A percentile compares a stretch with the other conserved stretches of the same genome.
Conservation (phyloP, 1,140 invertebrate genomes). For the Hyles euphorbiae region DNA sequence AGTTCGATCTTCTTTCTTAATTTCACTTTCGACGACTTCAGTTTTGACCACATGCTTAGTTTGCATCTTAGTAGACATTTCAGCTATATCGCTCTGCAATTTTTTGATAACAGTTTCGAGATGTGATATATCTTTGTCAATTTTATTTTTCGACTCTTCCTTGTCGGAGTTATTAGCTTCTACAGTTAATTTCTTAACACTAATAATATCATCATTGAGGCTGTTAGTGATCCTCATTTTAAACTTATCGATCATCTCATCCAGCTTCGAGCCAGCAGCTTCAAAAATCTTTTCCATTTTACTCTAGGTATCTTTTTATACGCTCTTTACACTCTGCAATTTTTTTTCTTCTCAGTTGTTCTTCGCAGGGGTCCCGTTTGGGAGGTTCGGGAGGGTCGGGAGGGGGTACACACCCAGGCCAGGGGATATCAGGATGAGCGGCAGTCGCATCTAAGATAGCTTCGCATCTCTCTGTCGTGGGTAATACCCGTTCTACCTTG, state of each 20-base stretch:
- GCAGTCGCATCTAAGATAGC: conserved; percentile 27
- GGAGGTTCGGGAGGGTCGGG: conserved; percentile 32
- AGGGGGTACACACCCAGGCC: conserved; percentile 37
- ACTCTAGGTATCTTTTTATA: conserved; percentile 42
- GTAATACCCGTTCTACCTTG: conserved; percentile 30
- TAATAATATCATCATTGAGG: conserved; percentile 13
- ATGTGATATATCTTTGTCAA: conserved; percentile 40
- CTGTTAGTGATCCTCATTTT: conserved; percentile 10
- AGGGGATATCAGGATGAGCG: conserved; percentile 31
- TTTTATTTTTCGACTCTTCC: conserved; percentile 20
- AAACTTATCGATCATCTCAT: conserved; percentile 28
- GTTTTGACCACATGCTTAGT: not conserved
- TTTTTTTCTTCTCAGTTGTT: conserved; percentile 27
- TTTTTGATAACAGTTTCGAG: conserved; percentile 42
- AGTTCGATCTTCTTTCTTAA: not conserved
- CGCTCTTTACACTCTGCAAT: conserved; percentile 40
- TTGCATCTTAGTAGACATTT: conserved; percentile 17
- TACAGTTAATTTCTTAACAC: conserved; percentile 26
- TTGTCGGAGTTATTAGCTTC: conserved; percentile 19
- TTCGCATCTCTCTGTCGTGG: conserved; percentile 42
- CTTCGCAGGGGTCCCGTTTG: conserved; percentile 36
- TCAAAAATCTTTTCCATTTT: conserved; percentile 8
- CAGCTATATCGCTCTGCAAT: conserved; percentile 39
- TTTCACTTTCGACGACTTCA: not conserved
- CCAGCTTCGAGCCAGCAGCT: conserved; percentile 10